Evolutionary conservation across 2,113 vertebrate species (phyloP).

Genomic region (Redunca redunca): DNA sequence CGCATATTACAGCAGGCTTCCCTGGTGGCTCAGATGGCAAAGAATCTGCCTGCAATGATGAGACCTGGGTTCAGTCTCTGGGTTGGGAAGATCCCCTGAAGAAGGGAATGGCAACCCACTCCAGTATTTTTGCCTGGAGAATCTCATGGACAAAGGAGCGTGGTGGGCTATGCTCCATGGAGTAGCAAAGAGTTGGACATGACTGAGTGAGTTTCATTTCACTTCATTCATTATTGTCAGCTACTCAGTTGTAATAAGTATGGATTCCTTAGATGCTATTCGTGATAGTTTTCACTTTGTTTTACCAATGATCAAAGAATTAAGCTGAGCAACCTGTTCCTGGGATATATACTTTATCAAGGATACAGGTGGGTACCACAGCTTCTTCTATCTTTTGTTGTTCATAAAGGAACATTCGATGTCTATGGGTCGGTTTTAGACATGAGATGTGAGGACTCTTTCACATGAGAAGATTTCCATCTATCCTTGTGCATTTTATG

Average conservation of each 20-base stretch:
- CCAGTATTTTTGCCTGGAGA: neutral
- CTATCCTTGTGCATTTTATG: neutral
- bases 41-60: neutral
- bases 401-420: neutral
- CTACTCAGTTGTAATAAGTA: neutral
- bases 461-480: neutral
- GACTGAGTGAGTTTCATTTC: neutral
- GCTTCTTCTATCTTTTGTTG: neutral
- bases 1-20: neutral
- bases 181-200: neutral
- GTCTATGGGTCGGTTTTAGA: neutral
- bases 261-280: neutral
- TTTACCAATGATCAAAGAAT: neutral
- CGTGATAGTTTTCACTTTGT: neutral
- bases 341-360: neutral
- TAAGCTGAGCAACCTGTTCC: neutral
- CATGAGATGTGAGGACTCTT: neutral
- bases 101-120: neutral
- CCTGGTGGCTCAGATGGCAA: neutral
- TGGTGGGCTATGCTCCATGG: accelerated
- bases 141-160: neutral
- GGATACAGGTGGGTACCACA: neutral
- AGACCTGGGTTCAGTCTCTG: neutral
- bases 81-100: neutral
- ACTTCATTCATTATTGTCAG: neutral